Percentiles rank a stretch among this genome's conserved stretches.
Conservation (phyloP, 2,888 invertebrate species). For the Mimachlamys varia region DNA sequence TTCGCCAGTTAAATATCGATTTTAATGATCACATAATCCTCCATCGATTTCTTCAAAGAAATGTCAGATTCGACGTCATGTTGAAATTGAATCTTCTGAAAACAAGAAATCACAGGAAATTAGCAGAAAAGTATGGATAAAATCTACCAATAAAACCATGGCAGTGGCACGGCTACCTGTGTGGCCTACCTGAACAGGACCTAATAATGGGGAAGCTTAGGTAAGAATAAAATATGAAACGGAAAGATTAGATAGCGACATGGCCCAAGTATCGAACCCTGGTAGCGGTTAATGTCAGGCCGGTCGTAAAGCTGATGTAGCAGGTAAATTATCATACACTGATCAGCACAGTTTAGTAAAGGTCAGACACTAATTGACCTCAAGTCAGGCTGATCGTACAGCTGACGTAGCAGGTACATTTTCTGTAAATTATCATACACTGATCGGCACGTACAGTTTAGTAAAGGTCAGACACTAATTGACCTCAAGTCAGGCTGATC, state of each 20-base stretch:
- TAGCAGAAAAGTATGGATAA: neutral
- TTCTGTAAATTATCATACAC: no score
- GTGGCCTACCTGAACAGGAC: neutral
- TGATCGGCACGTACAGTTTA: no score
- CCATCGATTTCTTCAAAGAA: neutral
- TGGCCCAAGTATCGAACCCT: neutral
- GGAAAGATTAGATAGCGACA: neutral
- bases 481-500: neutral
- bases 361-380: neutral
- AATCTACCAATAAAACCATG: neutral
- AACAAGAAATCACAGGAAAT: conserved; percentile 17
- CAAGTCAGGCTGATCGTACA: no score
- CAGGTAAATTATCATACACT: neutral
- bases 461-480: no score
- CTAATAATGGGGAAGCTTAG: neutral
- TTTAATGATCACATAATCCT: neutral
- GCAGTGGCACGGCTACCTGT: neutral
- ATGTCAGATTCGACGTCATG: neutral
- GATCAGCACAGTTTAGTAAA: neutral
- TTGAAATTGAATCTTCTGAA: conserved; percentile 4
- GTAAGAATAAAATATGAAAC: neutral
- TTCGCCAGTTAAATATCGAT: neutral
- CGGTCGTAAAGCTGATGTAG: neutral
- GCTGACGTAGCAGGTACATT: no score
- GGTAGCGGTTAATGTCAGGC: neutral